Percentiles rank a stretch among this genome's conserved stretches.
Conservation (phyloP, 2,113 vertebrate species). For the Eurystomus gularis region DNA sequence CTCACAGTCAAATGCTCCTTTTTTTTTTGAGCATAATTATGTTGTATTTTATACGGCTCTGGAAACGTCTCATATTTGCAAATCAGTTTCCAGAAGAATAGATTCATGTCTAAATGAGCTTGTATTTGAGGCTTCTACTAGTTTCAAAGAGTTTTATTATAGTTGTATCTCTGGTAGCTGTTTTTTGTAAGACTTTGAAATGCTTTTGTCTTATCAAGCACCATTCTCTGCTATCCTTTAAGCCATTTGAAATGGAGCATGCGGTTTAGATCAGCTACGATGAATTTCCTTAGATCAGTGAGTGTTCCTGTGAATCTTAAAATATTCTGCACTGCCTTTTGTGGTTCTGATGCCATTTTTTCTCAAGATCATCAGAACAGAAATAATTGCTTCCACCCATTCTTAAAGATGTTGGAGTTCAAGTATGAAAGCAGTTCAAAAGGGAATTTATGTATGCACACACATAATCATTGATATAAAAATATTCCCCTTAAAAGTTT, state of each 20-base stretch:
- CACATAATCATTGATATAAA: neutral
- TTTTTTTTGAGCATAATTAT: slow-evolving; percentile 30
- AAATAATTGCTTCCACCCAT: neutral
- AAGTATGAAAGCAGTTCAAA: slow-evolving; percentile 13
- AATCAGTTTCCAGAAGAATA: slow-evolving; percentile 27
- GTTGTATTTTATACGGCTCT: slow-evolving; percentile 29
- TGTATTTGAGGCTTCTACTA: neutral
- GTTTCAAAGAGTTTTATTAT: slow-evolving; percentile 31
- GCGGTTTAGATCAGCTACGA: slow-evolving; percentile 12
- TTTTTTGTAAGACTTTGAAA: slow-evolving; percentile 17
- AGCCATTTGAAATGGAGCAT: slow-evolving; percentile 32
- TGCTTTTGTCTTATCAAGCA: slow-evolving; percentile 13
- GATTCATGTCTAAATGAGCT: slow-evolving; percentile 4
- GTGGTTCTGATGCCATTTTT: slow-evolving; percentile 28
- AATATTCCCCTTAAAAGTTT: neutral
- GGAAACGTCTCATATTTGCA: neutral
- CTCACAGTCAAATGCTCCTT: neutral
- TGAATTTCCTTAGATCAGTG: slow-evolving; percentile 20
- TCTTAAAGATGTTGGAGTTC: slow-evolving; percentile 12
- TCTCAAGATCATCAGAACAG: slow-evolving; percentile 5
- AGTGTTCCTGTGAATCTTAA: slow-evolving; percentile 14
- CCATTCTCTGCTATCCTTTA: slow-evolving; percentile 1
- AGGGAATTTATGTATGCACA: neutral
- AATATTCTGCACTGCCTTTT: neutral
- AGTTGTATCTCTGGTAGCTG: neutral